These are phyloP conservation scores for Caenorhabditis briggsae DNA, from an alignment of 1,140 invertebrate genomes.

Conservation along the genomic window DNA sequence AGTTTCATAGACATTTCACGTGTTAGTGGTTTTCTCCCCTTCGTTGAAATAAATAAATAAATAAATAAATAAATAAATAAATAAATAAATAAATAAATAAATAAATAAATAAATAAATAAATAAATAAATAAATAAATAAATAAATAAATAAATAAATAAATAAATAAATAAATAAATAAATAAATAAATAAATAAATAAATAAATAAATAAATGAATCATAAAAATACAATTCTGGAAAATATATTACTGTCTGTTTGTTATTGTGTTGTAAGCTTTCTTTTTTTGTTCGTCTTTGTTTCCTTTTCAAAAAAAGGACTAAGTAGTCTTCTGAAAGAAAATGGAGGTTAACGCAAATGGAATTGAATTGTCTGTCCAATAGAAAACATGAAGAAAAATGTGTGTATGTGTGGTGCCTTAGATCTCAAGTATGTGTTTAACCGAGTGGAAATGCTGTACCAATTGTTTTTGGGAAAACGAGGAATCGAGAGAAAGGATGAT, in stretches of 20 bases:
- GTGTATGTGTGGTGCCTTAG: neutral
- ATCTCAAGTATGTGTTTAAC: slow-evolving; percentile 37
- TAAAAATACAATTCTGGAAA: too few relatives aligned
- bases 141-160: too few relatives aligned
- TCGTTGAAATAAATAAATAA: too few relatives aligned
- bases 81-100: too few relatives aligned
- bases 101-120: too few relatives aligned
- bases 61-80: too few relatives aligned
- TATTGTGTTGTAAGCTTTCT: neutral
- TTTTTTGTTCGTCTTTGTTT: neutral
- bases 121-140: too few relatives aligned
- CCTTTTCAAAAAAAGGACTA: neutral
- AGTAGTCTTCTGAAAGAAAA: neutral
- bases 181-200: too few relatives aligned
- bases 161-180: too few relatives aligned
- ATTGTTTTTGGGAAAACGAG: slow-evolving; percentile 21
- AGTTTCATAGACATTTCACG: too few relatives aligned
- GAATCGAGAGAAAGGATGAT: neutral
- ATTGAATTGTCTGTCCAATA: neutral
- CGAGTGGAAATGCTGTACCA: slow-evolving; percentile 38
- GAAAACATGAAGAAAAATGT: slow-evolving; percentile 5
- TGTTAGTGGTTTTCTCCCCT: too few relatives aligned
- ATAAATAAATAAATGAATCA: too few relatives aligned
- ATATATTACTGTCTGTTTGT: neutral
- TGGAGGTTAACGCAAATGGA: slow-evolving; percentile 40